A percentile compares a stretch with the other conserved stretches of the same genome.
phyloP scores from a whole-genome alignment of 2,797 vertebrate species.

The Poeciliopsis paucimaculata region DNA sequence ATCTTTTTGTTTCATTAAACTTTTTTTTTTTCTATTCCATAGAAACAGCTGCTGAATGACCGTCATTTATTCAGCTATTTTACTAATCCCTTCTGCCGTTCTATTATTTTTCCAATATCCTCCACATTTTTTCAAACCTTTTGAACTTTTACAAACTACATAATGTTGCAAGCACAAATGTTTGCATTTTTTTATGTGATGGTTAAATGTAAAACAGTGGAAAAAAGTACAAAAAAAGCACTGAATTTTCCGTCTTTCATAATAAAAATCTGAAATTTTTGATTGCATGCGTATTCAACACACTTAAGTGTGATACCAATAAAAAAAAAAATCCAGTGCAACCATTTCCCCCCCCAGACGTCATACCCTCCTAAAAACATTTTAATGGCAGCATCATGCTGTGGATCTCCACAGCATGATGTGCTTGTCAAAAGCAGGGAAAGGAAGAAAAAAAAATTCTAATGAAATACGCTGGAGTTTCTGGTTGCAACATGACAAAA shows the following conservation, averaged over 20 bases:
- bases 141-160: neutral
- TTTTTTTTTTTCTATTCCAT: constrained; percentile 35
- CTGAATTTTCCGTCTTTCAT: too few species aligned
- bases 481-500: neutral
- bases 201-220: neutral
- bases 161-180: neutral
- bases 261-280: neutral
- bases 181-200: neutral
- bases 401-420: too few species aligned
- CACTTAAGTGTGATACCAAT: neutral
- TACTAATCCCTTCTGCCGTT: neutral
- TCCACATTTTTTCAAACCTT: neutral
- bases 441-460: neutral
- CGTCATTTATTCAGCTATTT: neutral
- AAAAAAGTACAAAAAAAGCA: neutral
- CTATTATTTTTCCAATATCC: neutral
- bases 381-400: neutral
- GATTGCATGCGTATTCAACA: neutral
- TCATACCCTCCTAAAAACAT: neutral
- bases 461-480: neutral
- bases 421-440: neutral
- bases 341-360: too few species aligned
- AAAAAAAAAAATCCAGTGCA: too few species aligned
- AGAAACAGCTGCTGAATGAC: constrained; percentile 26
- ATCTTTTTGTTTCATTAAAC: constrained; percentile 9